Evolutionary conservation across 1,140 invertebrate genomes (phyloP).

Genomic region (Venturia canescens): DNA sequence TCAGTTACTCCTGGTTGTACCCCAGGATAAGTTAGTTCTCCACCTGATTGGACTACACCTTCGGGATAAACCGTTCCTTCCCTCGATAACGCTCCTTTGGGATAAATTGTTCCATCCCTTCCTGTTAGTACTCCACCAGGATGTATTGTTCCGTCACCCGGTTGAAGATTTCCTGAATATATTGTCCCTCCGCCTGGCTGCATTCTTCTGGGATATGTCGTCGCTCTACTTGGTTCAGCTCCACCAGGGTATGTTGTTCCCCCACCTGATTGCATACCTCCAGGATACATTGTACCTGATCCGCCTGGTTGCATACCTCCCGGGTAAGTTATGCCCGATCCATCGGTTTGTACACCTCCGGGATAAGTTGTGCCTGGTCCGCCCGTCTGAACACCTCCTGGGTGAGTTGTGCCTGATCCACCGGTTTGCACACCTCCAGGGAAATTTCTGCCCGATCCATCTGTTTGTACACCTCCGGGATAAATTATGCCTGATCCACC

Average conservation of each 20-base stretch:
- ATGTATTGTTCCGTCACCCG: conserved; percentile 39
- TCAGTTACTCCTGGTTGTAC: conserved; percentile 9
- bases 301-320: conserved; percentile 12
- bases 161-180: conserved; percentile 52
- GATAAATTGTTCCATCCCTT: conserved; percentile 31
- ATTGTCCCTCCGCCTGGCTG: conserved; percentile 45
- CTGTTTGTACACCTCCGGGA: too few relatives aligned
- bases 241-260: conserved; percentile 35
- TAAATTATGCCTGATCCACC: too few relatives aligned
- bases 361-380: conserved; percentile 46
- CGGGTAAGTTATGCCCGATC: conserved; percentile 43
- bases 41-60: conserved; percentile 44
- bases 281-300: conserved; percentile 43
- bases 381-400: background rate
- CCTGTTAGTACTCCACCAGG: conserved; percentile 44
- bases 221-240: conserved; percentile 41
- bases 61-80: conserved; percentile 43
- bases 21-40: conserved; percentile 43
- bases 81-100: conserved; percentile 29
- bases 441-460: too few relatives aligned
- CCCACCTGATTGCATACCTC: conserved; percentile 41
- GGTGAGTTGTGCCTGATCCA: conserved; percentile 44
- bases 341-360: conserved; percentile 2
- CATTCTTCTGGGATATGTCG: conserved; percentile 48
- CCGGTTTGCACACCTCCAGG: background rate